These are phyloP conservation scores for Ypsolopha scabrella DNA, from an alignment of 2,888 invertebrate genomes.

Conservation along the genomic window DNA sequence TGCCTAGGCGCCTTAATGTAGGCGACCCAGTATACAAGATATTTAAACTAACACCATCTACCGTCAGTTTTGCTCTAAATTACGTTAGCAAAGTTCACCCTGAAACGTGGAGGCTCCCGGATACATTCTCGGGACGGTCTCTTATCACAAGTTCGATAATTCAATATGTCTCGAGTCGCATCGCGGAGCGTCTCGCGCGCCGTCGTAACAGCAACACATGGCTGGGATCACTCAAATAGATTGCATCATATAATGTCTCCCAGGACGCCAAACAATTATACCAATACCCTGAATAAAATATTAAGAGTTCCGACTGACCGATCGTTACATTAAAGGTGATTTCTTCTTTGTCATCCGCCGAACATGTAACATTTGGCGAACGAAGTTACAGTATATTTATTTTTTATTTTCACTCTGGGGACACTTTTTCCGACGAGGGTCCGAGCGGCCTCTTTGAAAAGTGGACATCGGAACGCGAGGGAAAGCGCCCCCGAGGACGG, in stretches of 20 bases:
- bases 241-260: conserved; percentile 56
- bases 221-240: conserved; percentile 58
- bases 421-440: conserved; percentile 70
- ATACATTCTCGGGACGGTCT: conserved; percentile 18
- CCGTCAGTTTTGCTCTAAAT: not conserved
- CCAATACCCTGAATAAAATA: conserved; percentile 57
- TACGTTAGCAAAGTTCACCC: not conserved
- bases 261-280: conserved; percentile 59
- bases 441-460: conserved; percentile 70
- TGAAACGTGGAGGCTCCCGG: not conserved
- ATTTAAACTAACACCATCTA: not conserved
- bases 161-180: conserved; percentile 26
- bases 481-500: conserved; percentile 68
- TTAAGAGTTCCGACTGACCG: conserved; percentile 29
- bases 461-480: conserved; percentile 71
- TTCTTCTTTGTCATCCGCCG: conserved; percentile 58
- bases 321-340: conserved; percentile 33
- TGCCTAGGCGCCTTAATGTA: too few relatives aligned
- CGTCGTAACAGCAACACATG: conserved; percentile 27
- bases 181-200: conserved; percentile 10
- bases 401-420: conserved; percentile 68
- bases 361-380: conserved; percentile 52
- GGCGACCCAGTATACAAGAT: not conserved
- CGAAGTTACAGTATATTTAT: conserved; percentile 58
- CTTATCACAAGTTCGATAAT: conserved; percentile 35